Conservation (phyloP, 2,113 vertebrate genomes). For the Sebastes schlegelii region DNA sequence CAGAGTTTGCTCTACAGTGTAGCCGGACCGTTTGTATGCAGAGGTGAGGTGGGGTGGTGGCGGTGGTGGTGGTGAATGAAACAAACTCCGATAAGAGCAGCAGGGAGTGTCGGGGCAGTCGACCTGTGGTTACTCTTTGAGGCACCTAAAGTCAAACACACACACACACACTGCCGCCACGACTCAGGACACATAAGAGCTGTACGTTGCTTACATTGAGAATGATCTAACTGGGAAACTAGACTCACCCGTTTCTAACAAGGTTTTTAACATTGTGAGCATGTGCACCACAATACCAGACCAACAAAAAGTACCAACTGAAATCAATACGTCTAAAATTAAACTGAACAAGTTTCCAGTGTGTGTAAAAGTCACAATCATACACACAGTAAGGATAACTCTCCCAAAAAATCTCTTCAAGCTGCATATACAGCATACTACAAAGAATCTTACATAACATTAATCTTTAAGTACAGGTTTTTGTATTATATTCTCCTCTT, state of each 20-base stretch:
- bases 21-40: slow-evolving; percentile 77
- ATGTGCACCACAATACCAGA: background rate
- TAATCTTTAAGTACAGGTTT: background rate
- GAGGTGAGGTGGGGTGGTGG: slow-evolving; percentile 62
- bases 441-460: no score
- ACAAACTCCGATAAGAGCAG: slow-evolving; percentile 66
- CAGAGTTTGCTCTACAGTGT: slow-evolving; percentile 78
- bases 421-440: no score
- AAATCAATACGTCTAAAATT: no score
- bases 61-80: slow-evolving; percentile 51
- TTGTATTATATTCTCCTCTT: background rate
- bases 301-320: no score
- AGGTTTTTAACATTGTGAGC: background rate
- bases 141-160: slow-evolving; percentile 3
- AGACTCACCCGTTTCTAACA: no score
- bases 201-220: background rate
- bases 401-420: no score
- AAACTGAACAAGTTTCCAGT: no score
- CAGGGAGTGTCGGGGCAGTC: slow-evolving; percentile 60
- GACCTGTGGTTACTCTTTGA: slow-evolving; percentile 32
- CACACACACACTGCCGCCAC: background rate
- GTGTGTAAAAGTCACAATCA: no score
- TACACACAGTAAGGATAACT: no score
- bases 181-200: background rate
- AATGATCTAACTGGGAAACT: background rate